Evolutionary conservation across 2,797 vertebrate genomes (phyloP).

Genomic region (Hipposideros larvatus): DNA sequence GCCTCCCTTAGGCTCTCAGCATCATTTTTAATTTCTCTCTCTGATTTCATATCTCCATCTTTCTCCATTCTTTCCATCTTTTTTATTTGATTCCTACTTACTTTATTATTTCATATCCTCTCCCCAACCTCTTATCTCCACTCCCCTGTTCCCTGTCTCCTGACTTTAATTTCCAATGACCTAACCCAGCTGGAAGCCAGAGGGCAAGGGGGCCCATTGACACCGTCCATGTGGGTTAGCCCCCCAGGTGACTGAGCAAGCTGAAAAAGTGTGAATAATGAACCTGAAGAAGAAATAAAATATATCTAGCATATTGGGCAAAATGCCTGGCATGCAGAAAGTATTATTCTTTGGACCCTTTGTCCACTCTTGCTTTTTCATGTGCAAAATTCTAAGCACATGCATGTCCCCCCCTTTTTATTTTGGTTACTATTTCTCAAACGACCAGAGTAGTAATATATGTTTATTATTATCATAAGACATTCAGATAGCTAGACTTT

Average conservation of each 20-base stretch:
- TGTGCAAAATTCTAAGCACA: conserved; percentile 54
- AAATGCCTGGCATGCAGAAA: background rate
- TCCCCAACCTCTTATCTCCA: background rate
- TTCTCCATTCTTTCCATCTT: background rate
- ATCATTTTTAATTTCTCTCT: background rate
- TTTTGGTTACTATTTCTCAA: conserved; percentile 48
- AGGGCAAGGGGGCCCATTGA: background rate
- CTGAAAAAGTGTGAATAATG: background rate
- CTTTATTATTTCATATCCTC: background rate
- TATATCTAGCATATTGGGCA: background rate
- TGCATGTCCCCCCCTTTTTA: background rate
- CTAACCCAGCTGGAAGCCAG: background rate
- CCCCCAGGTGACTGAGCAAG: background rate
- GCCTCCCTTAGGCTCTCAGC: background rate
- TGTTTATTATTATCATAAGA: conserved; percentile 61
- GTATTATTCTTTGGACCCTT: background rate
- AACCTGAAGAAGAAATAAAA: background rate
- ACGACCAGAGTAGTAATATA: conserved; percentile 39
- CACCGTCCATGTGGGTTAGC: background rate
- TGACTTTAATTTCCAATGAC: background rate
- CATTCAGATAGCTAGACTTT: conserved; percentile 26
- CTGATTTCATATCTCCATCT: background rate
- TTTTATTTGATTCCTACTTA: background rate
- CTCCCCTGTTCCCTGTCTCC: background rate
- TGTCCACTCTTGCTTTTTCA: conserved; percentile 20